A percentile compares a stretch with the other conserved stretches of the same genome.
phyloP scores from a whole-genome alignment of 2,888 invertebrate genomes.

The Drosophila stalkeri region DNA sequence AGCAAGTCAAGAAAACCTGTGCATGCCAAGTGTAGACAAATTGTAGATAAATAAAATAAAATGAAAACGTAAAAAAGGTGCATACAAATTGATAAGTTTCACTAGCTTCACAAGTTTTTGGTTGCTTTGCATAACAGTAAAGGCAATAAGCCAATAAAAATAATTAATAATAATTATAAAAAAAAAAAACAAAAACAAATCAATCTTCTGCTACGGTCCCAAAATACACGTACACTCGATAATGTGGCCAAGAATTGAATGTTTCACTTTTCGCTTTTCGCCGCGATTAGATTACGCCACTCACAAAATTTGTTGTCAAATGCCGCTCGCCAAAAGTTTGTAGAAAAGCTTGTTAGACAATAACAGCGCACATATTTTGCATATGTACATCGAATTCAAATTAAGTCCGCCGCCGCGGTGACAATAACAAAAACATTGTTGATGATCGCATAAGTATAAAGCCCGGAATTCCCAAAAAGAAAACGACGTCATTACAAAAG shows the following conservation, averaged over 20 bases:
- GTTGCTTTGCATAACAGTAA: constrained; percentile 4
- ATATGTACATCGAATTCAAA: constrained; percentile 38
- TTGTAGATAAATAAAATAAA: constrained; percentile 70
- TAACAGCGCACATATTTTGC: constrained; percentile 11
- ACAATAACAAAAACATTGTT: constrained; percentile 44
- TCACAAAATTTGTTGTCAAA: constrained; percentile 22
- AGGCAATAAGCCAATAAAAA: not conserved
- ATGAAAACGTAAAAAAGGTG: constrained; percentile 71
- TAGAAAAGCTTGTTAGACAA: constrained; percentile 41
- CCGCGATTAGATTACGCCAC: constrained; percentile 57
- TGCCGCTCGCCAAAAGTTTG: constrained; percentile 24
- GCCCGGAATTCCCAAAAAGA: constrained; percentile 77
- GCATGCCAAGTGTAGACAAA: constrained; percentile 65
- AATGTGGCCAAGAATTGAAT: constrained; percentile 40
- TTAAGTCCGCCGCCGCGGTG: constrained; percentile 69
- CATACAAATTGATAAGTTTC: constrained; percentile 66
- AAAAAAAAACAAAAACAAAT: constrained; percentile 11
- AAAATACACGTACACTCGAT: constrained; percentile 39
- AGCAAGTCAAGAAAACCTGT: constrained; percentile 66
- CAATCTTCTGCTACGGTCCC: constrained; percentile 31
- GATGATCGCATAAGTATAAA: constrained; percentile 80
- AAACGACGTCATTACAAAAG: constrained; percentile 70
- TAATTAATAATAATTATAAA: constrained; percentile 14
- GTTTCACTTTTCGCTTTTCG: constrained; percentile 12
- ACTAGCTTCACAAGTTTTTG: constrained; percentile 39